Conservation (phyloP, 1,140 invertebrate species). For the Gryon sp. region DNA sequence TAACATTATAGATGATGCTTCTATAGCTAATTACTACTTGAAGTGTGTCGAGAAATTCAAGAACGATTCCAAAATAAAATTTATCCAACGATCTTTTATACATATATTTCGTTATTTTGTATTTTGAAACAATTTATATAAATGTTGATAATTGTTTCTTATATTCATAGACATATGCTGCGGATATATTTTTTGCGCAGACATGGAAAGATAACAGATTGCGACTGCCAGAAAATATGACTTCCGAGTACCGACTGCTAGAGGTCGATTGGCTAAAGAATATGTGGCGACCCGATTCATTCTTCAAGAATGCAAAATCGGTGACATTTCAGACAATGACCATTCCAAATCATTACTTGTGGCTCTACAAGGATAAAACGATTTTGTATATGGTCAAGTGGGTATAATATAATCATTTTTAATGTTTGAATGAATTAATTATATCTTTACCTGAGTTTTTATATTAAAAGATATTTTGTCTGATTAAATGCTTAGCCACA, state of each 20-base stretch:
- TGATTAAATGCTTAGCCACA: too few relatives aligned
- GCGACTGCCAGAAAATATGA: constrained; percentile 94
- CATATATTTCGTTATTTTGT: too few relatives aligned
- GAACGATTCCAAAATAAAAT: too few relatives aligned
- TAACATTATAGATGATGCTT: constrained; percentile 20
- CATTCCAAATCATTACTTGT: constrained; percentile 94
- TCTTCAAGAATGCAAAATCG: constrained; percentile 94
- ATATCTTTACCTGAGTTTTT: too few relatives aligned
- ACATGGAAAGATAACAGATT: constrained; percentile 94
- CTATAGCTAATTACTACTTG: constrained; percentile 27
- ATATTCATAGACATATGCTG: constrained; percentile 88
- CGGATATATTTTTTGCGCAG: constrained; percentile 95
- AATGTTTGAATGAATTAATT: too few relatives aligned
- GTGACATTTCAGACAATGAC: constrained; percentile 96
- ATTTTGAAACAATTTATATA: not conserved
- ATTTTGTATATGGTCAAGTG: constrained; percentile 93
- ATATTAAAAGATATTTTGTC: too few relatives aligned
- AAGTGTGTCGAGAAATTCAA: too few relatives aligned
- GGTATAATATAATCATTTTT: constrained; percentile 72
- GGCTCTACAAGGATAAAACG: constrained; percentile 93
- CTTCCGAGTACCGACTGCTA: constrained; percentile 91
- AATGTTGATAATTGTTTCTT: constrained; percentile 10
- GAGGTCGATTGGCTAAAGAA: constrained; percentile 94
- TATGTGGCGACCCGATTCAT: constrained; percentile 94
- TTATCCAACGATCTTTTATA: too few relatives aligned